Percentiles rank a stretch among this genome's conserved stretches.
These are phyloP conservation scores for Hemibagrus wyckioides DNA, from an alignment of 2,113 vertebrate species.

Conservation along the genomic window DNA sequence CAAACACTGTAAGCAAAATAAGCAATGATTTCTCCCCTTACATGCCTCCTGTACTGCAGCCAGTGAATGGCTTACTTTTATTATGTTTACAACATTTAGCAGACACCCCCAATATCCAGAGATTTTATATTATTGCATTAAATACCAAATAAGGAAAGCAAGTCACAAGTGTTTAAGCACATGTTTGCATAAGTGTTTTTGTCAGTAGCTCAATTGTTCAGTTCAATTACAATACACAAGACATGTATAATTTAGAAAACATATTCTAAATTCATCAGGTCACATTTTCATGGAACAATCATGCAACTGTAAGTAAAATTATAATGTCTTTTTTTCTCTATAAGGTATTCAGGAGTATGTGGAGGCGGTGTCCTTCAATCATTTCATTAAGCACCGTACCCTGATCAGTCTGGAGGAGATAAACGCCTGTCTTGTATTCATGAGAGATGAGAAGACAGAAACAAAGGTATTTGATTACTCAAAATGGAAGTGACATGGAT, in stretches of 20 bases:
- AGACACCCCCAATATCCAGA: too few species aligned
- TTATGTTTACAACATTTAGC: too few species aligned
- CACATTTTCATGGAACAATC: neutral
- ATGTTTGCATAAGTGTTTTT: too few species aligned
- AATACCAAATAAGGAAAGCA: too few species aligned
- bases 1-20: too few species aligned
- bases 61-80: too few species aligned
- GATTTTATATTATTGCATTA: too few species aligned
- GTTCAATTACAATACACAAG: neutral
- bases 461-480: conserved; percentile 59
- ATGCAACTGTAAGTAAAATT: neutral
- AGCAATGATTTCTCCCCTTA: too few species aligned
- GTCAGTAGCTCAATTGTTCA: neutral
- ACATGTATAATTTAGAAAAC: neutral
- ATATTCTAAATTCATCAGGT: neutral
- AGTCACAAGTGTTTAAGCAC: too few species aligned
- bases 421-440: conserved; percentile 88
- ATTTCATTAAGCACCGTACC: conserved; percentile 89
- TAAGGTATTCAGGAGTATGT: conserved; percentile 96
- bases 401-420: conserved; percentile 94
- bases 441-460: conserved; percentile 72
- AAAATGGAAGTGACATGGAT: neutral
- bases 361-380: conserved; percentile 92
- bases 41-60: too few species aligned
- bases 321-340: conserved; percentile 15